Base-by-base conservation (phyloP, 2,888 invertebrate species). In the Girardia tigrina region DNA sequence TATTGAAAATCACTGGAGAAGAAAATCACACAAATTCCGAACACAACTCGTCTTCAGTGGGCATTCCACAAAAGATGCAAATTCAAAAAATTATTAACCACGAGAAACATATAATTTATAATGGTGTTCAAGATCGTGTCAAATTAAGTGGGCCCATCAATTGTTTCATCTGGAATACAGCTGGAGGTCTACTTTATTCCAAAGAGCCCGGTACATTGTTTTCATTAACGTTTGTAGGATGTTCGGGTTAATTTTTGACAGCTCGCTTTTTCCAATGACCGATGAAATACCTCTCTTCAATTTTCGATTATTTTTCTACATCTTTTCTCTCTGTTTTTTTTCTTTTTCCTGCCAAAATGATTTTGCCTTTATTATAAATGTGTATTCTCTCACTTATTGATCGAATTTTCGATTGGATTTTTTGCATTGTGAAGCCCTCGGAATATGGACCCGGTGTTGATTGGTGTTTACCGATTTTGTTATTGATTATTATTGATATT, bases 81-180 rank as follows among this genome's bases (percentile, higher is more conserved):
- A n/a, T 56, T 56, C 56, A 56, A 16, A n/a, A 56, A 16, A 56
- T 56, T 8, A 56, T 56, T 23, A 56, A 56, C 23, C 56, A 56
- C 23, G n/a, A 56, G 23, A 56, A 56, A 56, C n/a, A 23, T 56
- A 56, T 56, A 6, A 56, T 56, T 56, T 56, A 56, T 56, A n/a
- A 56, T 2, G 23, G 23, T 56, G n/a, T 56, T n/a, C n/a, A 4
- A 8, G n/a, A 56, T 23, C 8, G n/a, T 23, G 23, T 56, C 20
- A 23, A 23, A 56, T 56, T 56, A 16, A 56, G 23, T 56, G 56
- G 56, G 23, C 56, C 56, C n/a, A 56, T 56, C n/a, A 56, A 56
- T 16, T 56, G 56, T n/a, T n/a, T 56, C n/a, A 56, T 56, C 4
- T 56, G 56, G 56, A 56, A 56, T n/a, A 56, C 56, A 56, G 56